A percentile compares a stretch with the other conserved stretches of the same genome.
Conservation (phyloP, 2,797 vertebrate genomes). For the Melanotaenia pygmaea region DNA sequence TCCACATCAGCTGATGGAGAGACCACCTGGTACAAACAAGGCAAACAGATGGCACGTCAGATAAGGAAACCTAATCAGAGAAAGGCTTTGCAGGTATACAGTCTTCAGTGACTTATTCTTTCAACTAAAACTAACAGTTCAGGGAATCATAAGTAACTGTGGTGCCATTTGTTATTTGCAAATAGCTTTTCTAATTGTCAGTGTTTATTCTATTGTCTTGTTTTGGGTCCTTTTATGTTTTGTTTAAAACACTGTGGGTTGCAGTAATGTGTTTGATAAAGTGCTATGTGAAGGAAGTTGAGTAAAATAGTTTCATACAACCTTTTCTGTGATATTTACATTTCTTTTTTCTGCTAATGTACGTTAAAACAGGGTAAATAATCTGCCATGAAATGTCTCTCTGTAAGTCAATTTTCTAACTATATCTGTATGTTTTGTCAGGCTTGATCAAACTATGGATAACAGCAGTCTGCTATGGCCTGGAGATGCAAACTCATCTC, state of each 20-base stretch:
- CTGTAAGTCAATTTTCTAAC: constrained; percentile 12
- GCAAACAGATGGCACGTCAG: constrained; percentile 32
- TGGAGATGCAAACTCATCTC: constrained; percentile 64
- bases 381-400: background rate
- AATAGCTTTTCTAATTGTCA: too few species aligned
- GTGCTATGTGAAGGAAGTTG: background rate
- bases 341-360: constrained; percentile 2
- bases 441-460: constrained; percentile 72
- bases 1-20: constrained; percentile 35
- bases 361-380: constrained; percentile 10
- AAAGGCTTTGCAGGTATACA: background rate
- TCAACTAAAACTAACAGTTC: constrained; percentile 23
- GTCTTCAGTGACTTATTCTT: constrained; percentile 10
- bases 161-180: background rate
- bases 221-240: too few species aligned
- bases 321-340: constrained; percentile 31
- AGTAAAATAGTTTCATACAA: constrained; percentile 17
- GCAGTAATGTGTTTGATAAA: background rate
- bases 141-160: constrained; percentile 31
- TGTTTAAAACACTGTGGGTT: background rate
- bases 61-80: constrained; percentile 18
- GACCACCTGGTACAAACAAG: constrained; percentile 31
- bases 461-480: constrained; percentile 67
- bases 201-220: too few species aligned
- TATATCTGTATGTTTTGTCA: constrained; percentile 61